Percentiles rank a stretch among this genome's conserved stretches.
Conservation (phyloP, 2,797 vertebrate species). For the Galago senegalensis region DNA sequence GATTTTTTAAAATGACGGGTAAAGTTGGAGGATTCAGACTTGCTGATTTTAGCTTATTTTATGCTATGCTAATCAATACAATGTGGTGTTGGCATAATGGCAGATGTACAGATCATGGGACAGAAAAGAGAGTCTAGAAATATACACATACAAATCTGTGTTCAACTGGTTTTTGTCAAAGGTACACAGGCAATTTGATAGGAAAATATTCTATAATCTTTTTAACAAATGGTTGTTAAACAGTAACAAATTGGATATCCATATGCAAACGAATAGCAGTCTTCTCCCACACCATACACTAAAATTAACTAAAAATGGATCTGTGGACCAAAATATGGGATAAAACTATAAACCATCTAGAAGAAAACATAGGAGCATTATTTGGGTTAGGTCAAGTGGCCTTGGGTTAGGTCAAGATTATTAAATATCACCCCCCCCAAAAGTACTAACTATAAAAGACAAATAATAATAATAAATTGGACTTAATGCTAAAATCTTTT, state of each 20-base stretch:
- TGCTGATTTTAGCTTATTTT: constrained; percentile 28
- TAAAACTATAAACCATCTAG: background rate
- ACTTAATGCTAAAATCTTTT: constrained; percentile 12
- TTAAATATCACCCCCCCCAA: background rate
- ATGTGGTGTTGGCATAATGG: background rate
- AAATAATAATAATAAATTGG: background rate
- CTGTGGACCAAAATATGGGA: background rate
- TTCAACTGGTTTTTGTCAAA: background rate
- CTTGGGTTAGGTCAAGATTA: background rate
- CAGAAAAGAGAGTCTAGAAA: background rate
- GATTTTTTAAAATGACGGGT: background rate
- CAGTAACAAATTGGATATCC: background rate
- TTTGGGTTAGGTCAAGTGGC: background rate
- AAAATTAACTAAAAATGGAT: background rate
- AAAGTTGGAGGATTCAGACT: background rate
- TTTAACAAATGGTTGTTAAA: background rate
- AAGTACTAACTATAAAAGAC: background rate
- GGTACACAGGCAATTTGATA: background rate
- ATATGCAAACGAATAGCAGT: background rate
- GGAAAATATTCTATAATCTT: background rate
- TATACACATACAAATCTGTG: background rate
- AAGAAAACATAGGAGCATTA: background rate
- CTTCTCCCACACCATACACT: background rate
- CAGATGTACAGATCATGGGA: background rate
- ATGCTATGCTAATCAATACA: background rate